Evolutionary conservation across 2,113 vertebrate genomes (phyloP).

Genomic region (Bufo bufo): DNA sequence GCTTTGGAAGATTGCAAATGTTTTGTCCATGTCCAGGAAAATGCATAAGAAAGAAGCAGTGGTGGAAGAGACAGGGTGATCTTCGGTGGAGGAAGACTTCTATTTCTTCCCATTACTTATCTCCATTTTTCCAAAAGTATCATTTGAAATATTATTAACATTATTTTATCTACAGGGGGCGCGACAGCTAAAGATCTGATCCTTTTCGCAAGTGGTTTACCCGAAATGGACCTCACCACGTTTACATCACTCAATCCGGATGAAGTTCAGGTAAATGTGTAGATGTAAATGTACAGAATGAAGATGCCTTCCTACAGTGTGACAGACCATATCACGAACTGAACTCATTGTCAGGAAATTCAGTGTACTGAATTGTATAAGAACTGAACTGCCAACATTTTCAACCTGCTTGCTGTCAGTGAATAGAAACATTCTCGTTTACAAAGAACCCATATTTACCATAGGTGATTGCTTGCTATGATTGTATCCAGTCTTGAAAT

Average conservation of each 20-base stretch:
- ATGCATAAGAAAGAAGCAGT: neutral
- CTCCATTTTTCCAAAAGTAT: neutral
- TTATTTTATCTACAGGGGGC: constrained; percentile 48
- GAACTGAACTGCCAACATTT: no score
- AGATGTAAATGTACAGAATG: neutral
- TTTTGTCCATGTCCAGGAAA: neutral
- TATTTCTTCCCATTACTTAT: neutral
- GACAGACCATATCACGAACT: no score
- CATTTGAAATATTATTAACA: neutral
- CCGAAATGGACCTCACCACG: constrained; percentile 54
- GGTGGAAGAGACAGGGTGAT: neutral
- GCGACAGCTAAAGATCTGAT: constrained; percentile 43
- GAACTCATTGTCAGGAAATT: neutral
- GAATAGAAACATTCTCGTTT: no score
- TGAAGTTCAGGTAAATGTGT: constrained; percentile 45
- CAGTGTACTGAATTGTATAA: neutral
- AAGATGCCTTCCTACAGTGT: neutral
- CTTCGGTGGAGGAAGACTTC: neutral
- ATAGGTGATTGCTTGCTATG: no score
- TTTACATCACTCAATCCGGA: constrained; percentile 55
- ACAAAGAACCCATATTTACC: no score
- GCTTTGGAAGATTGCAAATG: neutral
- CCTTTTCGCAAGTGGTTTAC: neutral
- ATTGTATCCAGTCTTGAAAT: no score
- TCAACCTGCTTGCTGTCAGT: no score